phyloP scores from a whole-genome alignment of 2,113 vertebrate genomes.

The Erinaceus europaeus region DNA sequence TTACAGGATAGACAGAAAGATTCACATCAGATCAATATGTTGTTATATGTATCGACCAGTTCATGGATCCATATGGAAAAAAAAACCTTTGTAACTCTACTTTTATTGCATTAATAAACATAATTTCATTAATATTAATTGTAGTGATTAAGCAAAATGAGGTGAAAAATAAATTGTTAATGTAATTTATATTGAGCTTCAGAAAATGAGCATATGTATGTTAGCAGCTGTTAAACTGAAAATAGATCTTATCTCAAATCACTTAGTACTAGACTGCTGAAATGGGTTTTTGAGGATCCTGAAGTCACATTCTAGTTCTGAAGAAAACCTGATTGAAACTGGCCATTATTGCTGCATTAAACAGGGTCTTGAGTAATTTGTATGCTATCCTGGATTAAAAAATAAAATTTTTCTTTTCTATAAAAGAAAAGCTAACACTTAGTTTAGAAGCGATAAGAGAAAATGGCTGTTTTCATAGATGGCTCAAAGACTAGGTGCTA shows the following conservation, averaged over 20 bases:
- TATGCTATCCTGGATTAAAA: no score
- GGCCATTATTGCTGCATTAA: no score
- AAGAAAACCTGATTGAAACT: no score
- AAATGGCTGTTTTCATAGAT: no score
- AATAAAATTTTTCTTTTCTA: no score
- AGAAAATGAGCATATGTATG: no score
- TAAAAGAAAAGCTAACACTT: no score
- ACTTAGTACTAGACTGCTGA: background rate
- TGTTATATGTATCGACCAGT: background rate
- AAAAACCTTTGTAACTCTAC: background rate
- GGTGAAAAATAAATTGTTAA: background rate
- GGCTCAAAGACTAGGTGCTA: no score
- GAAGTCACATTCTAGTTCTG: background rate
- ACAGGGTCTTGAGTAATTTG: rapidly evolving
- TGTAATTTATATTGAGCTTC: no score
- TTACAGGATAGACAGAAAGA: background rate
- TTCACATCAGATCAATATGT: background rate
- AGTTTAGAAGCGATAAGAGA: no score
- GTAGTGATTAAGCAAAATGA: background rate
- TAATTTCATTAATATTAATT: background rate
- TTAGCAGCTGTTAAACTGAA: no score
- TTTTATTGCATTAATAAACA: background rate
- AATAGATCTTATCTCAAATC: background rate
- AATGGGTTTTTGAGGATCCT: background rate
- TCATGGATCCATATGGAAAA: background rate